phyloP scores from a whole-genome alignment of 2,797 vertebrate genomes.

The Labeo calbasu region DNA sequence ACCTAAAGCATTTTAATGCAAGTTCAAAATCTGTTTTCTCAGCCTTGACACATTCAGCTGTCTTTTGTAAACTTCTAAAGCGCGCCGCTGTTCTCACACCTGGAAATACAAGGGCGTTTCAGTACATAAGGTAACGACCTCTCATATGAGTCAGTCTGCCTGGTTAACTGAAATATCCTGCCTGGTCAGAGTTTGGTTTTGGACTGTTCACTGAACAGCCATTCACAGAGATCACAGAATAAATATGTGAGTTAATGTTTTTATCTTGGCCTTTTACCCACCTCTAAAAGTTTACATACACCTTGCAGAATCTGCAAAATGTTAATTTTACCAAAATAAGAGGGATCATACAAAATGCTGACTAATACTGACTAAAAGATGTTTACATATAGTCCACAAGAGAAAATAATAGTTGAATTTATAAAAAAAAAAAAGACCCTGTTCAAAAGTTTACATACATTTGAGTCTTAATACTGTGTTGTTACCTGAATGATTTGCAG shows the following conservation, averaged over 20 bases:
- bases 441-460: too few relatives aligned
- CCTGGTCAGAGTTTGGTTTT: background rate
- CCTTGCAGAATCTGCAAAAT: too few relatives aligned
- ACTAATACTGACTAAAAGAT: too few relatives aligned
- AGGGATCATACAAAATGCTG: too few relatives aligned
- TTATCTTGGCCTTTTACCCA: background rate
- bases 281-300: too few relatives aligned
- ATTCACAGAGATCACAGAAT: background rate
- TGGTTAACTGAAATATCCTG: constrained; percentile 2
- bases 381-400: too few relatives aligned
- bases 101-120: constrained; percentile 14
- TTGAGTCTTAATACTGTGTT: too few relatives aligned
- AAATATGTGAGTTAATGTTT: background rate
- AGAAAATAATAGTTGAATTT: too few relatives aligned
- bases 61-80: constrained; percentile 17
- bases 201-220: background rate
- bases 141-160: background rate
- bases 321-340: too few relatives aligned
- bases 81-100: background rate
- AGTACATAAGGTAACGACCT: constrained; percentile 1
- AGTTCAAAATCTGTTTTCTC: background rate
- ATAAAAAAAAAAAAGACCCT: too few relatives aligned
- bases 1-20: constrained; percentile 2
- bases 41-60: background rate
- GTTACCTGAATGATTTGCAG: too few relatives aligned